These are phyloP conservation scores for Rhinolophus ferrumequinum DNA, from an alignment of 2,113 vertebrate species.

Conservation along the genomic window DNA sequence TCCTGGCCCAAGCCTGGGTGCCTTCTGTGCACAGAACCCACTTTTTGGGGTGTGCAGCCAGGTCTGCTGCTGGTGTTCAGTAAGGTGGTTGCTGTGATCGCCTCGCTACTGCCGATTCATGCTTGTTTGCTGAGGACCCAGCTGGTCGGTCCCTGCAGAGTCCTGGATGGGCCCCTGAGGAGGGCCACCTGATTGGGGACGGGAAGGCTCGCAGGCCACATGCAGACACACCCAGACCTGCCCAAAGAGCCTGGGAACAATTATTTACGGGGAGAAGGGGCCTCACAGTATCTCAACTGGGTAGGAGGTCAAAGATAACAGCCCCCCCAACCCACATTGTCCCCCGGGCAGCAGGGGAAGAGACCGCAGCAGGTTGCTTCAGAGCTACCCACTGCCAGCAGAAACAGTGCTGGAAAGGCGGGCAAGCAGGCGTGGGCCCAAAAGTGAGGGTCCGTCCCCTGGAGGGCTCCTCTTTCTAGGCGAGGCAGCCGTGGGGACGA, in stretches of 20 bases:
- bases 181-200: neutral
- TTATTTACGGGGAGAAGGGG: neutral
- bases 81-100: accelerated
- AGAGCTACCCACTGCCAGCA: neutral
- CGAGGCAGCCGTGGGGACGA: neutral
- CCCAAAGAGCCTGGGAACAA: neutral
- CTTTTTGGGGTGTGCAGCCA: neutral
- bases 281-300: neutral
- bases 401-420: neutral
- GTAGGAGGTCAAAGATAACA: neutral
- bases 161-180: neutral
- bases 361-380: too few species aligned
- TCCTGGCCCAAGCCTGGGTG: accelerated
- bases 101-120: neutral
- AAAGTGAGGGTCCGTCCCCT: neutral
- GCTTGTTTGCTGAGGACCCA: neutral
- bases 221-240: neutral
- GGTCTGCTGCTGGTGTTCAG: accelerated
- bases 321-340: neutral
- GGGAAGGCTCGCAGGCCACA: neutral
- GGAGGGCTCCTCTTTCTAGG: neutral
- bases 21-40: accelerated
- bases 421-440: neutral
- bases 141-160: neutral
- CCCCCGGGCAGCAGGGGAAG: neutral